phyloP scores from a whole-genome alignment of 30 jellyfish, hydroid and myxozoan genomes.

The Cassiopea andromeda region DNA sequence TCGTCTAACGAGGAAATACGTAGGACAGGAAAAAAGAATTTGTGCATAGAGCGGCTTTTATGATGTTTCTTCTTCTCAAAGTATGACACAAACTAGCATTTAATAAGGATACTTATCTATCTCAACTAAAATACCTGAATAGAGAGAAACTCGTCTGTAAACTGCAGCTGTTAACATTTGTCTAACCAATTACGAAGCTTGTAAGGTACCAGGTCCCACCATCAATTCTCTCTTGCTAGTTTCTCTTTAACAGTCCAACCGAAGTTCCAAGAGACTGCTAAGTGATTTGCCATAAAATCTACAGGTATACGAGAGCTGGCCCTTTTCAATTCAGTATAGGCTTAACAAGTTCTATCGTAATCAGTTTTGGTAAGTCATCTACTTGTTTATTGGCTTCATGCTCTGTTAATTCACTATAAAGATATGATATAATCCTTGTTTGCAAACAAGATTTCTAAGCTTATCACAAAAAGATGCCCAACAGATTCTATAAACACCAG shows the following conservation, averaged over 20 bases:
- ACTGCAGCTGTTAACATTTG: too few species aligned
- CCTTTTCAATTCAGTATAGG: too few species aligned
- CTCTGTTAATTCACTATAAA: neutral
- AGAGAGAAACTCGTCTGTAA: neutral
- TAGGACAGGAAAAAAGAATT: too few species aligned
- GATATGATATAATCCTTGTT: neutral
- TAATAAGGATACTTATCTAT: neutral
- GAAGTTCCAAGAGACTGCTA: neutral
- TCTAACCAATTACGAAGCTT: too few species aligned
- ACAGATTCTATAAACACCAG: neutral
- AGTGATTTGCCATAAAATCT: neutral
- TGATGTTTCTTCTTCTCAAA: neutral
- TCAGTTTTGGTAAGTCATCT: neutral
- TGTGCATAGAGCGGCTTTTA: neutral
- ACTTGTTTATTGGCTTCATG: neutral
- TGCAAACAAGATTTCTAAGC: neutral
- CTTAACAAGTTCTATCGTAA: too few species aligned
- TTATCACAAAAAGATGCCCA: neutral
- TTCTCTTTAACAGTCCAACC: neutral
- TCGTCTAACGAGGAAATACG: too few species aligned
- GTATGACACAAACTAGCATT: neutral
- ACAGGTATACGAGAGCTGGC: neutral
- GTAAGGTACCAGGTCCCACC: too few species aligned
- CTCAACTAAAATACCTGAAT: neutral
- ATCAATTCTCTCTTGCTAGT: neutral